phyloP scores from a whole-genome alignment of 92 coral and sea anemone genomes.

The Plumapathes pennacea region DNA sequence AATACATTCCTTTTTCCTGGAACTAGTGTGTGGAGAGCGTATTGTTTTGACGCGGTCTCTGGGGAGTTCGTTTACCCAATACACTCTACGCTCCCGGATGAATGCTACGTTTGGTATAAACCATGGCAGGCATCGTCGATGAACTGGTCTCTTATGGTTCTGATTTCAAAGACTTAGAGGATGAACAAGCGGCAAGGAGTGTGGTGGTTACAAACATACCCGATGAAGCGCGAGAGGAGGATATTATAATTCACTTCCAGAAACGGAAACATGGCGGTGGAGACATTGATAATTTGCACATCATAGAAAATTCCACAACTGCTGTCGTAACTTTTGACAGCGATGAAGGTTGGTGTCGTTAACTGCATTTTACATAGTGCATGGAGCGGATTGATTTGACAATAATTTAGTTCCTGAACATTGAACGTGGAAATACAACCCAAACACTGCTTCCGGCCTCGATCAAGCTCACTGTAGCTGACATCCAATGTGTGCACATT shows the following conservation, averaged over 20 bases:
- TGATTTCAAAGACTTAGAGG: background rate
- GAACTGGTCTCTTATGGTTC: slow-evolving; percentile 11
- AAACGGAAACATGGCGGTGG: slow-evolving; percentile 58
- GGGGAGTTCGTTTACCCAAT: too few relatives aligned
- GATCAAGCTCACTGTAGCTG: too few relatives aligned
- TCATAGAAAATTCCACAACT: background rate
- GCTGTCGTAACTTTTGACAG: slow-evolving; percentile 49
- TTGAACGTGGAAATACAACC: too few relatives aligned
- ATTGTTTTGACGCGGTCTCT: too few relatives aligned
- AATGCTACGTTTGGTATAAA: too few relatives aligned
- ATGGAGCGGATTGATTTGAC: background rate
- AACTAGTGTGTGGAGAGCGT: too few relatives aligned
- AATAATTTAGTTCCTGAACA: too few relatives aligned
- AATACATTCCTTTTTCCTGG: too few relatives aligned
- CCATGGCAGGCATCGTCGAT: background rate
- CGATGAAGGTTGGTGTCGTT: slow-evolving; percentile 27
- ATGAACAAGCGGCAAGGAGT: slow-evolving; percentile 23
- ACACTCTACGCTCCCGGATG: too few relatives aligned
- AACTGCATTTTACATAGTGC: background rate
- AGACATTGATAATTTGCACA: slow-evolving; percentile 13
- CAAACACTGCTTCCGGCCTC: slow-evolving; percentile 17
- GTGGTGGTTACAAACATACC: slow-evolving; percentile 26
- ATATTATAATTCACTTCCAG: slow-evolving; percentile 48
- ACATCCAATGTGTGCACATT: too few relatives aligned
- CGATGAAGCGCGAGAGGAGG: slow-evolving; percentile 8